Base-by-base conservation (phyloP, 2,888 invertebrate species). In the Mesopsocus fuscifrons region DNA sequence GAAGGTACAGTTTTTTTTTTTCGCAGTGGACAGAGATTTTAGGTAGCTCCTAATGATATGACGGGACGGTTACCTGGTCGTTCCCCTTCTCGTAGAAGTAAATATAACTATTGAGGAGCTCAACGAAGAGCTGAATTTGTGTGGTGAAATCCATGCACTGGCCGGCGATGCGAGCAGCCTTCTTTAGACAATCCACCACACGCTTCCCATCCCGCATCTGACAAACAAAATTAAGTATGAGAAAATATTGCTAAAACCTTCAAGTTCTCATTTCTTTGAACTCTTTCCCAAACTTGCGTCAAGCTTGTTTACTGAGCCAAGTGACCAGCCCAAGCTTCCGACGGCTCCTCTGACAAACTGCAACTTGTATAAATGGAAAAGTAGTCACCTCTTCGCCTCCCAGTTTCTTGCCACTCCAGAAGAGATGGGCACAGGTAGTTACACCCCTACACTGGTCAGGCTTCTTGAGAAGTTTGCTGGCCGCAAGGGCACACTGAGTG, bases 81-180 rank as follows among this genome's bases (percentile, higher is more conserved):
- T 87, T 85, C 45, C 87, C 87, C 49, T 89, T 77, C 58, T 94
- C 91, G 53, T 83, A 78, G 60, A 94, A 89, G 60, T 88, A 83
- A 42, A 94, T 75, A 62, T 95, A 92, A 50, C 91, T 77, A 57
- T 94, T 92, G 42, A 99, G 66, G 48, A 98, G 71, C 59, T 97
- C 97, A 3, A 92, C 88, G 57, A 91, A 82, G 32, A 99, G 69
- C 58, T 97, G 95, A 17, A 92, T 88, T 66, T 97, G 95, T 4
- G 95, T 92, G 2, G 85, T 82, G 15, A 78, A 77, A 64, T 99
- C 98, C 85, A 99, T 88, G 56, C 97, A 97, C 56, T 98, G 95
- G 51, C 85, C 87, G 1, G 94, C 91, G 45, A 97, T 94, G 44
- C 91, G 75, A 3, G 88, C 79, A 8, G 89, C 89, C 60, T 94